phyloP scores from a whole-genome alignment of 2,888 invertebrate species.

The Yponomeuta cagnagella region DNA sequence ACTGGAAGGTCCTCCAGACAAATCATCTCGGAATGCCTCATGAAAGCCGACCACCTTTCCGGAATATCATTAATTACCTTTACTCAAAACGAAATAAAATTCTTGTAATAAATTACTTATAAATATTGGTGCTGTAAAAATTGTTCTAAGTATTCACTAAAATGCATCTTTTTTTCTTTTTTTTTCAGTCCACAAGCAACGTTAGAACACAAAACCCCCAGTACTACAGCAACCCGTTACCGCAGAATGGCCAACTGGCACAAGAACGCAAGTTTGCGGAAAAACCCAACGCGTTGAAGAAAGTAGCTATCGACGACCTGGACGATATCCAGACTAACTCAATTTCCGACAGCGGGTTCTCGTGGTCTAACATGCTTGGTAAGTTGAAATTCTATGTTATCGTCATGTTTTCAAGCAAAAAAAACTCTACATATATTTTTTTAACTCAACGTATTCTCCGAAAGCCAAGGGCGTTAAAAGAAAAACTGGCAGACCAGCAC shows the following conservation, averaged over 20 bases:
- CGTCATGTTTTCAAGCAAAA: too few relatives aligned
- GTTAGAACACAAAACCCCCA: conserved; percentile 65
- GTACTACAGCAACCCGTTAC: conserved; percentile 56
- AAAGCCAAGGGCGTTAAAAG: neutral
- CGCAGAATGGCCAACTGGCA: conserved; percentile 34
- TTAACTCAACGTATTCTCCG: neutral
- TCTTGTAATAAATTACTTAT: too few relatives aligned
- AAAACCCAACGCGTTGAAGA: conserved; percentile 92
- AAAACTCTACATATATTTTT: too few relatives aligned
- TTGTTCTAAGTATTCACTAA: too few relatives aligned
- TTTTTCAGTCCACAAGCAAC: conserved; percentile 62
- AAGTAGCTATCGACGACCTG: conserved; percentile 87
- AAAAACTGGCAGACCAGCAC: neutral
- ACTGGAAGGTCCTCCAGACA: too few relatives aligned
- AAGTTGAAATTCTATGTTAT: conserved; percentile 23
- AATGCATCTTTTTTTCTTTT: conserved; percentile 1
- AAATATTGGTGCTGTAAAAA: too few relatives aligned
- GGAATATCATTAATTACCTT: too few relatives aligned
- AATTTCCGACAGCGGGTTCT: conserved; percentile 86
- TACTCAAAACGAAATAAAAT: too few relatives aligned
- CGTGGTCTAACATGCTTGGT: conserved; percentile 92
- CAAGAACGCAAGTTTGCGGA: conserved; percentile 89
- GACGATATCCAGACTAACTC: conserved; percentile 89
- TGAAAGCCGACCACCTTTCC: too few relatives aligned
- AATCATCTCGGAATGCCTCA: too few relatives aligned